phyloP scores from a whole-genome alignment of 2,797 vertebrate genomes.

The Sphaeramia orbicularis region DNA sequence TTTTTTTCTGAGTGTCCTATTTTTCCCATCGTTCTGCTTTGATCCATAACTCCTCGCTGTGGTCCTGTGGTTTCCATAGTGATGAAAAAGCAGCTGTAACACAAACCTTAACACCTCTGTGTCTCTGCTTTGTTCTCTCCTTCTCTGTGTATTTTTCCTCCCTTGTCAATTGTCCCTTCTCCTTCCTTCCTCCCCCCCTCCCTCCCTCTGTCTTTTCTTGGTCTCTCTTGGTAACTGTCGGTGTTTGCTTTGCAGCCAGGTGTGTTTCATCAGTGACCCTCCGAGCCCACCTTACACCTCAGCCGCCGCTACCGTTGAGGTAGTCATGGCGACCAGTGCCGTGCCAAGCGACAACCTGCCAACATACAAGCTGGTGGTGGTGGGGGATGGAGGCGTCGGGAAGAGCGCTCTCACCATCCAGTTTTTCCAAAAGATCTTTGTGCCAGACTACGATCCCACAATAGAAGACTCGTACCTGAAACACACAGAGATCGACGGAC shows the following conservation, averaged over 20 bases:
- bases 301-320: constrained; percentile 45
- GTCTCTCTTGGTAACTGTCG: neutral
- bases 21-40: constrained; percentile 31
- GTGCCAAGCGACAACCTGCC: constrained; percentile 98
- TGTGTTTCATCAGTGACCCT: constrained; percentile 60
- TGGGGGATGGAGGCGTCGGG: constrained; percentile 97
- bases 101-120: constrained; percentile 40
- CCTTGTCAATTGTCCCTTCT: constrained; percentile 14
- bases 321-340: constrained; percentile 94
- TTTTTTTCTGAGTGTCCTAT: neutral
- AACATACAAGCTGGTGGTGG: constrained; percentile 98
- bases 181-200: neutral
- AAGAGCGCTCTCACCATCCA: constrained; percentile 99
- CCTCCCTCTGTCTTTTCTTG: no score
- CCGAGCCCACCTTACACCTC: constrained; percentile 59
- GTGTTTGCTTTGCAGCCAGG: constrained; percentile 51
- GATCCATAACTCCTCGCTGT: constrained; percentile 36
- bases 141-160: constrained; percentile 3
- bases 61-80: constrained; percentile 59
- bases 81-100: constrained; percentile 57
- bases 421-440: constrained; percentile 99
- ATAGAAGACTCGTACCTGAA: constrained; percentile 99
- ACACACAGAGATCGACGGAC: constrained; percentile 98
- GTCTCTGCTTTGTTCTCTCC: constrained; percentile 24
- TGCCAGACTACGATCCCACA: constrained; percentile 98